Evolutionary conservation across 1,140 invertebrate genomes (phyloP), one percentile per base, ranked within the genome.

Genomic region (Papilio dardanus): DNA sequence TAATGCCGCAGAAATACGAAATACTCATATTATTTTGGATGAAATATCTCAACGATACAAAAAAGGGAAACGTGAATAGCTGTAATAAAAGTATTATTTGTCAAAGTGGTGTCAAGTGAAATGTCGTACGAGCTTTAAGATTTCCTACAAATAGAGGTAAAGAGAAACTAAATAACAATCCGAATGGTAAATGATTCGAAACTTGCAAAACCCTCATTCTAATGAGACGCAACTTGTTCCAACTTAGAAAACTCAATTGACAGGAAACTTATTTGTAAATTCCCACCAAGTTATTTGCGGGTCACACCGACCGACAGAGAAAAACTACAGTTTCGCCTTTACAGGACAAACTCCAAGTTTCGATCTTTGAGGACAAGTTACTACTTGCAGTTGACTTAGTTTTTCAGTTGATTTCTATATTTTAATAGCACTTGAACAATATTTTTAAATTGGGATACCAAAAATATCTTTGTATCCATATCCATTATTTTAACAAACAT

Each of bases 191-290:
- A 62, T 28, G 54, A 28, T 28, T 62, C 7, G 1, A 28, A 62
- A 62, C 24, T 62, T 62, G 24, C 24, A 28, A 62, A 62, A 14
- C 24, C 54, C 24, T 62, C 14, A 37, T 62, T 62, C 54, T 62
- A 62, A 62, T 62, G 54, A 62, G 24, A 62, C 16, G 54, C 54
- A 62, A 62, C 21, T 62, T 62, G 19, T 62, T 62, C 21, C 10
- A 14, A 62, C 10, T 62, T 62, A 14, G 54, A 62, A 62, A 62
- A 62, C 54, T 62, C 54, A 62, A 62, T 62, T 62, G 54, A 62
- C 54, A 62, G 24, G 54, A 10, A 14, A 62, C 54, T 62, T 30
- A 62, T 62, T 62, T 62, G 54, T 62, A 62, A 62, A 62, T 30
- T 58, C 10, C 7, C 12, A 14, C 12, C 0, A 62, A 62, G 54